Base-by-base conservation (phyloP, 1,140 invertebrate genomes). In the Sminthurides bifidus region DNA sequence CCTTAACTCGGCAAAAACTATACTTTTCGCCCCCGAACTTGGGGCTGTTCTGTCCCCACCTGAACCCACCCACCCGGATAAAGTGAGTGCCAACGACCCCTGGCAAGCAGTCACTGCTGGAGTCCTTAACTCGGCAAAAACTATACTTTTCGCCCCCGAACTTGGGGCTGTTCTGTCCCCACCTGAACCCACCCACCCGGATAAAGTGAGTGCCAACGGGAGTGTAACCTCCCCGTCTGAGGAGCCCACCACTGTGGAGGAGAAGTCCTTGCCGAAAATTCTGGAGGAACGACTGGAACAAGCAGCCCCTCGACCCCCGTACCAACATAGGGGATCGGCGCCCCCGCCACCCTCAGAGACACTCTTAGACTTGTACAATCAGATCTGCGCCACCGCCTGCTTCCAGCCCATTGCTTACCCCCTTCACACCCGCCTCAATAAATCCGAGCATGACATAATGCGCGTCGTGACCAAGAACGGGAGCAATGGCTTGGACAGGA, bases 261-360 rank as follows among this genome's bases (percentile, higher is more conserved):
- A 58, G 40, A 59, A 59, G 44, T 54, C 52, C 55, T 53, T 59
- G 54, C 58, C 58, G 52, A 59, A 59, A 37, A 53, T 54, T 37
- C 57, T 53, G 26, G 53, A 35, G 50, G 49, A 51, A 44, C 54
- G 43, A 49, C 49, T 52, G 35, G 45, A 31, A 33, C 48, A 46
- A 55, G 29, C 33, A 57, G 41, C 54, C 37, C 21, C 40, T 21
- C 54, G 49, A 29, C 59, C 24, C 26, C 52, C 19, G 17, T 45
- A 19, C 27, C 57, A 14, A 23, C 49, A 46, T 27, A n/a, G n/a
- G n/a, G n/a, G n/a, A n/a, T n/a, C n/a, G n/a, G n/a, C n/a, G n/a
- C n/a, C n/a, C n/a, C n/a, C n/a, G n/a, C n/a, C n/a, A n/a, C 12
- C 6, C 12, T 44, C 52, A 19, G 54, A 55, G 29, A 46, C 54